Evolutionary conservation across 2,888 invertebrate genomes (phyloP).

Genomic region (Nemapogon koenigi): DNA sequence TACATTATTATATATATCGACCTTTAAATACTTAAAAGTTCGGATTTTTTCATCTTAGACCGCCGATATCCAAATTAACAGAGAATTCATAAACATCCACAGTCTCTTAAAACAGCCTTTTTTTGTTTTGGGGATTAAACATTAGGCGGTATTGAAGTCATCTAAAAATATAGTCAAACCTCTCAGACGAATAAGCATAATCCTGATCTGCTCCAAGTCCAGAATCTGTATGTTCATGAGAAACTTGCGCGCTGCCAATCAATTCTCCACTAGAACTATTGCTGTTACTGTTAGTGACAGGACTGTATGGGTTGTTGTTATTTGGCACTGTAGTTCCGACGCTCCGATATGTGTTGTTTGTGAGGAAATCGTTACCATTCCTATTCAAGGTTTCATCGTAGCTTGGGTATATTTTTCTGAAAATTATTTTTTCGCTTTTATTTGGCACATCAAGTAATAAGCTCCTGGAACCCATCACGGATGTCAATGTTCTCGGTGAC

Average conservation of each 20-base stretch:
- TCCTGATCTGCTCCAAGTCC: conserved; percentile 80
- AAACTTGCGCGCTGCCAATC: conserved; percentile 64
- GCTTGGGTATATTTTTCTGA: conserved; percentile 49
- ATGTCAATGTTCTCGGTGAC: too few species aligned
- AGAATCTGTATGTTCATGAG: conserved; percentile 79
- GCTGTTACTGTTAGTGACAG: conserved; percentile 57
- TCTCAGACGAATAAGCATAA: conserved; percentile 73
- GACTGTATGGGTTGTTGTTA: conserved; percentile 57
- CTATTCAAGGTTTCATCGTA: conserved; percentile 42
- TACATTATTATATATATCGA: too few species aligned
- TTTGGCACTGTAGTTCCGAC: conserved; percentile 37
- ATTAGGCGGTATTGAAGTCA: too few species aligned
- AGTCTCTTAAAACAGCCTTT: too few species aligned
- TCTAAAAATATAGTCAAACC: too few species aligned
- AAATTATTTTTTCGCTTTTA: conserved; percentile 14
- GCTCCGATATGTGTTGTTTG: conserved; percentile 52
- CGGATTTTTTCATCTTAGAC: too few species aligned
- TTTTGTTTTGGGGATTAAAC: too few species aligned
- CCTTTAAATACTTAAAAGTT: too few species aligned
- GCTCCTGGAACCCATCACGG: too few species aligned
- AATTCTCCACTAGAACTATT: conserved; percentile 60
- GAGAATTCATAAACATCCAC: too few species aligned
- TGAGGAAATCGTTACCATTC: conserved; percentile 44
- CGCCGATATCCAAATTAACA: too few species aligned
- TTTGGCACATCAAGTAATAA: too few species aligned